phyloP scores from a whole-genome alignment of 2,888 invertebrate species.

The Agrochola macilenta region DNA sequence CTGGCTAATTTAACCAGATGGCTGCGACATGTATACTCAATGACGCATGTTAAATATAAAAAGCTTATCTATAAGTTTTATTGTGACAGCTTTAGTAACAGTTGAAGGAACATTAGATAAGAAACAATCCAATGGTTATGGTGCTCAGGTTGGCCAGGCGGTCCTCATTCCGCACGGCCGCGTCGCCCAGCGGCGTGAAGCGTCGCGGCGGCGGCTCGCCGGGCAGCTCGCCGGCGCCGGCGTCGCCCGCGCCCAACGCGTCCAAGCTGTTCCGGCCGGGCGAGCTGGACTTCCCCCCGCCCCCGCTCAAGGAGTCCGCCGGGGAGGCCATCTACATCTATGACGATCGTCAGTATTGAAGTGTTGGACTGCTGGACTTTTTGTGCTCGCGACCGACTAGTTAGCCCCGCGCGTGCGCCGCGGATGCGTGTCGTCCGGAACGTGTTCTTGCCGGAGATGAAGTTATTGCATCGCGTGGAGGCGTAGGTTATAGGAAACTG shows the following conservation, averaged over 20 bases:
- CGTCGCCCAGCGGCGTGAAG: slow-evolving; percentile 85
- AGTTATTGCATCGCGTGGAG: slow-evolving; percentile 69
- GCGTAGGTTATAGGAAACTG: slow-evolving; percentile 78
- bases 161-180: slow-evolving; percentile 91
- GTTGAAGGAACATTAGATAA: background rate
- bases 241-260: slow-evolving; percentile 88
- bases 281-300: slow-evolving; percentile 86
- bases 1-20: too few species aligned
- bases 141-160: slow-evolving; percentile 91
- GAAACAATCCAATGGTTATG: background rate
- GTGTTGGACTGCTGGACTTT: slow-evolving; percentile 48
- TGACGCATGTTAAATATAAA: background rate
- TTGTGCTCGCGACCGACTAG: slow-evolving; percentile 70
- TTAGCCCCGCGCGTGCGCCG: slow-evolving; percentile 61
- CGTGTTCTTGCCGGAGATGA: slow-evolving; percentile 68
- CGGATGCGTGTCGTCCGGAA: slow-evolving; percentile 48
- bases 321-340: slow-evolving; percentile 92
- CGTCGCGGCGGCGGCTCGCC: slow-evolving; percentile 87
- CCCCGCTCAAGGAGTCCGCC: slow-evolving; percentile 91
- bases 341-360: slow-evolving; percentile 88
- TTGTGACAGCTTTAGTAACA: background rate
- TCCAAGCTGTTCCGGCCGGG: slow-evolving; percentile 88
- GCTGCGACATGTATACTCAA: background rate
- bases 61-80: background rate
- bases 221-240: slow-evolving; percentile 85